Percentiles rank a stretch among this genome's conserved stretches.
Evolutionary conservation across 2,113 vertebrate genomes (phyloP).

Genomic region (Hemicordylus capensis): DNA sequence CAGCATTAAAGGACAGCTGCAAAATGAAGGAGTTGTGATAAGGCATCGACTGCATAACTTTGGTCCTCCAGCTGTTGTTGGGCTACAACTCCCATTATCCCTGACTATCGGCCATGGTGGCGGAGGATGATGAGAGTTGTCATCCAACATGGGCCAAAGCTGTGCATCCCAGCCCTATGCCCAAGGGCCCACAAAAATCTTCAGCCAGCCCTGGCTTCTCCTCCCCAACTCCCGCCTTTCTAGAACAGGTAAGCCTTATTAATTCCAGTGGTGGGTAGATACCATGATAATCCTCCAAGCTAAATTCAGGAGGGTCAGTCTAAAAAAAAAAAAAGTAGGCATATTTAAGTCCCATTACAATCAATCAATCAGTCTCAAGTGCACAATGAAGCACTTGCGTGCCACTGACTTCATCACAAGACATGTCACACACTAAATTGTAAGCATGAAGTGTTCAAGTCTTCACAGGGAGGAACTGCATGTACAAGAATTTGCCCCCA

Average conservation of each 20-base stretch:
- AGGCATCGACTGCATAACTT: too few species aligned
- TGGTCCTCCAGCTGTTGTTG: too few species aligned
- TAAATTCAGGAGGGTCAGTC: background rate
- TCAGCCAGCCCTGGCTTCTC: too few species aligned
- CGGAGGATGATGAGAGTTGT: too few species aligned
- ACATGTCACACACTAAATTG: background rate
- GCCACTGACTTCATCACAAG: background rate
- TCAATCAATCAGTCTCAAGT: background rate
- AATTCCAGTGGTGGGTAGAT: background rate
- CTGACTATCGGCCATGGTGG: too few species aligned
- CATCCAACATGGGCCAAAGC: too few species aligned
- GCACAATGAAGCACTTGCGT: background rate
- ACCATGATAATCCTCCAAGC: background rate
- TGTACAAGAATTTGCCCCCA: background rate
- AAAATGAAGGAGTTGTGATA: too few species aligned
- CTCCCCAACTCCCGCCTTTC: background rate
- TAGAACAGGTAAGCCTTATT: background rate
- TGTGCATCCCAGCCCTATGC: too few species aligned
- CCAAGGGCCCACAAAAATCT: too few species aligned
- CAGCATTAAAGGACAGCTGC: too few species aligned
- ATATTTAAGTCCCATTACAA: background rate
- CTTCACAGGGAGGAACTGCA: background rate
- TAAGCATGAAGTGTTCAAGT: background rate
- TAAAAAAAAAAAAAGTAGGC: background rate
- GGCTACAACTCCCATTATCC: too few species aligned